Base-by-base conservation (phyloP, 1,140 invertebrate species). In the Leptopilina boulardi region DNA sequence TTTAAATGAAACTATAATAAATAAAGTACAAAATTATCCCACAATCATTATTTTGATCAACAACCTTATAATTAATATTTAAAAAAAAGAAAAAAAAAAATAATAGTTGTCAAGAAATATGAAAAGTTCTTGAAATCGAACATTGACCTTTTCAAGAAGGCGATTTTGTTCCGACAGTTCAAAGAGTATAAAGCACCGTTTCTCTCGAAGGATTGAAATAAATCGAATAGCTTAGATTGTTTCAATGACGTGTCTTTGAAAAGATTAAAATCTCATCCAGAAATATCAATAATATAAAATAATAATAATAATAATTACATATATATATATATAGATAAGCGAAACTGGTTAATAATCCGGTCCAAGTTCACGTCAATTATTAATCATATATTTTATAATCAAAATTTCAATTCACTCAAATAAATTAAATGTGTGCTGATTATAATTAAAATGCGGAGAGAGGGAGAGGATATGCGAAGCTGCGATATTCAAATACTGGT, bases 211-310 rank as follows among this genome's bases (percentile, higher is more conserved):
- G 11, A 66, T 66, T 66, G 10, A 66, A 66, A 66, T 66, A 66
- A 66, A 66, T 66, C 26, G 23, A 66, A 66, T 66, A 66, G 59
- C 59, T 66, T 66, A 23, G 59, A 34, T 66, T 66, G 59, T 66
- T 66, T 30, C 26, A 23, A 66, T 66, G 59, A 1, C 59, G 15
- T 66, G 59, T 66, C 26, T 66, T 8, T 66, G 9, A 6, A 15
- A 30, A 66, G 59, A 66, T 66, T n/a, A 66, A 34, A 13, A 66
- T 66, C 59, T 66, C 30, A 11, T 8, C n/a, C 30, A 66, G 59
- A 66, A 66, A 66, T 34, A 66, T 26, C 15, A 15, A 66, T 66
- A 15, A 30, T 23, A 30, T 5, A 38, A 3, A 38, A 38, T 38
- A 38, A 9, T 38, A 38, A 38, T 38, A 38, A 38, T 38, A 6